phyloP scores from a whole-genome alignment of 2,113 vertebrate genomes.

The Scalopus aquaticus region DNA sequence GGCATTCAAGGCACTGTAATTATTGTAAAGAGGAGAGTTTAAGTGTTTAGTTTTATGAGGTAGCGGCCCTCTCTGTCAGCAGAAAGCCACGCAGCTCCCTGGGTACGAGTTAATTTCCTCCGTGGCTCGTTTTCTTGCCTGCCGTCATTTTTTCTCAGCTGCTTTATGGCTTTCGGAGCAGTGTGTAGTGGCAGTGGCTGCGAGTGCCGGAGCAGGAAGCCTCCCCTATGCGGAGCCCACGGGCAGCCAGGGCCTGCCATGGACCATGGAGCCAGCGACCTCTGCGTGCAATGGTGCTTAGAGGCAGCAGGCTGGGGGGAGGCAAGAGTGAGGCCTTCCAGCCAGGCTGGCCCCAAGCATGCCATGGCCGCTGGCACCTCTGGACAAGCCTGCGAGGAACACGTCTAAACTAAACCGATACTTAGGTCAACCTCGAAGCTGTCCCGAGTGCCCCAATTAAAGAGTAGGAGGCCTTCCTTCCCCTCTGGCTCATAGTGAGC shows the following conservation, averaged over 20 bases:
- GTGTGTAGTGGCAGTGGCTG: background rate
- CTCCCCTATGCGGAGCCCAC: background rate
- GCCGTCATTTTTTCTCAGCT: conserved; percentile 79
- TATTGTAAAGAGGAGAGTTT: conserved; percentile 79
- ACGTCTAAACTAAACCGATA: conserved; percentile 3
- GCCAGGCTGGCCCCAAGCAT: background rate
- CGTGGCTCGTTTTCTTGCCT: conserved; percentile 75
- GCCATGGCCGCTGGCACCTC: background rate
- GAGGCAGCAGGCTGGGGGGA: too few species aligned
- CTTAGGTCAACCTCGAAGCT: background rate
- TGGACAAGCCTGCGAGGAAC: background rate
- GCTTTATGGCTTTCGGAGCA: conserved; percentile 67
- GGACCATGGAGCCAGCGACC: background rate
- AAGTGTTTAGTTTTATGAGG: conserved; percentile 80
- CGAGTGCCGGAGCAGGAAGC: background rate
- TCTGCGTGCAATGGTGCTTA: background rate
- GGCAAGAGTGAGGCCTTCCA: background rate
- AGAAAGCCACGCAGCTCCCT: conserved; percentile 75
- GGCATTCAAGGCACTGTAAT: conserved; percentile 65
- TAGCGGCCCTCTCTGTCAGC: conserved; percentile 78
- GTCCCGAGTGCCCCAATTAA: background rate
- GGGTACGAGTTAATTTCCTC: conserved; percentile 81
- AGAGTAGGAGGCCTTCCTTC: background rate
- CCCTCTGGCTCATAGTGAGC: background rate
- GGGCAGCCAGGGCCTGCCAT: background rate